Evolutionary conservation across 92 coral and sea anemone genomes (phyloP), one percentile per base, ranked within the genome.

Genomic region (Porites lobata): DNA sequence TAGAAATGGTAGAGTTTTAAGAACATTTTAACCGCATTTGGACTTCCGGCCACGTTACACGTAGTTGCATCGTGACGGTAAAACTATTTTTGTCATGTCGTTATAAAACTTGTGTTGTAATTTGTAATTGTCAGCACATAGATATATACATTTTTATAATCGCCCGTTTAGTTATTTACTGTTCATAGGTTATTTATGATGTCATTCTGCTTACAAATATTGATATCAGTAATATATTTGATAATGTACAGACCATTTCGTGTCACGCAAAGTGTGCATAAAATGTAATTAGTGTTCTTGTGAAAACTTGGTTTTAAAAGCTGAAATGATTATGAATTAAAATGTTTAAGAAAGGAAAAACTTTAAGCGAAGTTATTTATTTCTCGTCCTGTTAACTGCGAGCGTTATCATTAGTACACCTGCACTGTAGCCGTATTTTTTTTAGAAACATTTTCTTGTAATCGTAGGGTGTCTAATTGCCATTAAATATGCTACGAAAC

Each of bases 21-120:
- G 65, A 17, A 17, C 85, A 80, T 67, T 67, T 66, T 71, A 56
- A 12, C 19, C 26, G 71, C 54, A 22, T 74, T 84, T 22, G 24
- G 80, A 84, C 72, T 73, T 84, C 81, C 87, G 87, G 74, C 63
- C 10, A 20, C 24, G 14, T 62, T 15, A 7, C 18, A 20, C 87
- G 21, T 63, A 19, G 15, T 4, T 21, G 20, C 13, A 18, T 9
- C 51, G 61, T 83, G 72, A 50, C 72, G 51, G 24, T 13, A 20
- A 65, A 20, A 24, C 13, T 56, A 56, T 53, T 69, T 74, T 9
- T 50, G 67, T 32, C 70, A 17, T 22, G 77, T 32, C 1, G 3
- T 8, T 70, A 8, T 26, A 6, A 17, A 26, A 7, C 18, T 29
- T 72, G 67, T 61, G 22, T 4, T 61, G 14, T 29, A 12, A 26